Conservation (phyloP, 2,113 vertebrate genomes). For the Limnothrissa miodon region DNA sequence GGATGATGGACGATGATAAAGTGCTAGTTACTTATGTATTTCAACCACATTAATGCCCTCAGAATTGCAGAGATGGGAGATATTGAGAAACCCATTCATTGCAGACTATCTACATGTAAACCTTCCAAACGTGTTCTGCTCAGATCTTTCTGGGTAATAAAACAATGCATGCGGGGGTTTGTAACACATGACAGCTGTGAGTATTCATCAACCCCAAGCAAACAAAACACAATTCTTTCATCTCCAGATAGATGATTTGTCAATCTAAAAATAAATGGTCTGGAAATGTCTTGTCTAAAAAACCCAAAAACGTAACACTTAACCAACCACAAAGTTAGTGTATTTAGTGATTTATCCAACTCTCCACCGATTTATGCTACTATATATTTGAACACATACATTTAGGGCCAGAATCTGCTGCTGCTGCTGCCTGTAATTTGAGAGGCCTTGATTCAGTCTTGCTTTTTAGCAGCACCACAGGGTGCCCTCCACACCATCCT, state of each 20-base stretch:
- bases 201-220: background rate
- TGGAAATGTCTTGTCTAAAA: background rate
- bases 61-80: background rate
- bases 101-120: background rate
- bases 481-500: background rate
- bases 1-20: too few relatives aligned
- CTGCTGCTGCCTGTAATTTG: background rate
- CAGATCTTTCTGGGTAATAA: background rate
- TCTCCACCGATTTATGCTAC: background rate
- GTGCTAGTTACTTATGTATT: background rate
- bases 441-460: background rate
- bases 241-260: background rate
- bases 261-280: too few relatives aligned
- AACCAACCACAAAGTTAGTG: background rate
- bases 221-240: background rate
- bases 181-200: background rate
- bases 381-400: background rate
- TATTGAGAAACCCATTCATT: background rate
- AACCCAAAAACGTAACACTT: background rate
- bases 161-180: background rate
- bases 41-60: background rate
- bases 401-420: background rate
- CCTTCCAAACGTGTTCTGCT: background rate
- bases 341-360: background rate
- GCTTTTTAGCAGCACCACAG: background rate